These are phyloP conservation scores for Odiellus spinosus DNA, from an alignment of 2,888 invertebrate genomes.

Conservation along the genomic window DNA sequence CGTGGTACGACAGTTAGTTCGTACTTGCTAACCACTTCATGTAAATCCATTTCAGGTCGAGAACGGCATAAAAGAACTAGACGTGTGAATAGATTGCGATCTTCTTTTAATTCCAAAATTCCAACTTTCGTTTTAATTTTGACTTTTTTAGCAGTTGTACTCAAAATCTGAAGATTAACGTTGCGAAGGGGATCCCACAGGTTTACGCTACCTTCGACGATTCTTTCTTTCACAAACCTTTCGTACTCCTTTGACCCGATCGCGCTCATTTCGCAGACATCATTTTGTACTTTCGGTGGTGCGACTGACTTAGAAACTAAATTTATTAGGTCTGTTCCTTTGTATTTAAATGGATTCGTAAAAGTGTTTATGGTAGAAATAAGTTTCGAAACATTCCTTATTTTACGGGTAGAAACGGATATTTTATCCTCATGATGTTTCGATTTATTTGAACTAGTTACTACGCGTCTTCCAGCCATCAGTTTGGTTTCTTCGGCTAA, in stretches of 20 bases:
- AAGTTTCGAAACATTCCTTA: too few relatives aligned
- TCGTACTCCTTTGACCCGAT: not conserved
- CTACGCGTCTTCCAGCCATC: too few relatives aligned
- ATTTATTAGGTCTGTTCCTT: not conserved
- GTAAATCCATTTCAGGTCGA: not conserved
- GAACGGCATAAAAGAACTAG: not conserved
- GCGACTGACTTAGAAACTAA: not conserved
- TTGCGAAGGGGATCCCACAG: not conserved
- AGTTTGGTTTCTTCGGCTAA: too few relatives aligned
- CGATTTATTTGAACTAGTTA: too few relatives aligned
- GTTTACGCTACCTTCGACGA: not conserved
- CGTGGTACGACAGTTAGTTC: not conserved
- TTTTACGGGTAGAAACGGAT: too few relatives aligned
- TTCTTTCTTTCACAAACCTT: not conserved
- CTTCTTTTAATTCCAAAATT: not conserved
- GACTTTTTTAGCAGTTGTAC: not conserved
- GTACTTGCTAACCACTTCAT: not conserved
- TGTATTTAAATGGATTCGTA: not conserved
- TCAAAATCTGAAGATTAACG: not conserved
- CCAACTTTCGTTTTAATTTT: not conserved
- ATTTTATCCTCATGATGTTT: too few relatives aligned
- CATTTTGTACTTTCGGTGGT: not conserved
- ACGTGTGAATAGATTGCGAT: not conserved
- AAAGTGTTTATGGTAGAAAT: too few relatives aligned
- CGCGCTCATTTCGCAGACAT: not conserved